Percentiles rank a stretch among this genome's conserved stretches.
These are phyloP conservation scores for Brevimyrus niger DNA, from an alignment of 2,113 vertebrate species.

Conservation along the genomic window DNA sequence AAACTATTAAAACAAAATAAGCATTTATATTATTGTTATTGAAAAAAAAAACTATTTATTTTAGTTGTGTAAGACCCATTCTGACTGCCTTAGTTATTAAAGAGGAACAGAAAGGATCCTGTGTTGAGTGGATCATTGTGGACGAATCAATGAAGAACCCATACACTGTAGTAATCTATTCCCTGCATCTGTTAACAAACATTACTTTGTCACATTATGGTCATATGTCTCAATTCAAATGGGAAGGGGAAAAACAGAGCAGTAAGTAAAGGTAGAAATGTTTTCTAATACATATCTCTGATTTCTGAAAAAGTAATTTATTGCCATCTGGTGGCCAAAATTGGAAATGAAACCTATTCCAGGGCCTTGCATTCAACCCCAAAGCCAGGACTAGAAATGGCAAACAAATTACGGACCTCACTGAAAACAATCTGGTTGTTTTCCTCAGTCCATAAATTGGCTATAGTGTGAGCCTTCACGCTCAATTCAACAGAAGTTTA, in stretches of 20 bases:
- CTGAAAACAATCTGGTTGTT: neutral
- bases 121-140: neutral
- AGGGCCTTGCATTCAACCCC: neutral
- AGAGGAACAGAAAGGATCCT: conserved; percentile 33
- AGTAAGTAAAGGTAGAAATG: neutral
- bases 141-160: neutral
- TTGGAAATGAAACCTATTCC: neutral
- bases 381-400: neutral
- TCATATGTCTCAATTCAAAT: neutral
- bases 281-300: neutral
- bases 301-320: neutral
- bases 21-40: conserved; percentile 73
- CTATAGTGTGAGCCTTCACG: neutral
- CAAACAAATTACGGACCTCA: no score
- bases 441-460: neutral
- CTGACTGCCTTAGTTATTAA: conserved; percentile 78
- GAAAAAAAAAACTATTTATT: conserved; percentile 72
- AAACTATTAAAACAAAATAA: conserved; percentile 64
- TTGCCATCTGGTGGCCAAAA: conserved; percentile 15
- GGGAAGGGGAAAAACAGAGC: neutral
- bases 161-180: neutral
- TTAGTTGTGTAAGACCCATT: conserved; percentile 78
- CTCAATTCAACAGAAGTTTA: neutral
- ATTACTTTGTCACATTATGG: neutral
- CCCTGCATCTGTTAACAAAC: neutral